Base-by-base conservation (phyloP, 2,888 invertebrate genomes). In the Pterostichus madidus region DNA sequence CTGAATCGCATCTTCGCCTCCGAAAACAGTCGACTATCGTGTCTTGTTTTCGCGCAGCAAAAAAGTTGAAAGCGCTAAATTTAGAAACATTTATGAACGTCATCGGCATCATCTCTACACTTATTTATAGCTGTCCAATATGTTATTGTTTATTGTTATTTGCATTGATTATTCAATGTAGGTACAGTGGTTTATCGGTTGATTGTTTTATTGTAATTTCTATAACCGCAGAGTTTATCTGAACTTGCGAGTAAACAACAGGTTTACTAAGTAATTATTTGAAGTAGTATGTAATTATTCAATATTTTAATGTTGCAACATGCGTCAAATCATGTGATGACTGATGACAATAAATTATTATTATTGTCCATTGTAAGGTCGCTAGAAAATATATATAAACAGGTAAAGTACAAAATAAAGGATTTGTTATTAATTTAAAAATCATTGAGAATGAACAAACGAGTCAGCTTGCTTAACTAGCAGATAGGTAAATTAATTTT, bases 41-140 rank as follows among this genome's bases (percentile, higher is more conserved):
- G 11, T 10, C 49, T 13, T n/a, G 49, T 49, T 13, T 49, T 49
- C 49, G 13, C 11, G 49, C n/a, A 49, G 49, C 49, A 49, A 49
- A 49, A 49, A 49, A 49, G 4, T 13, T 39, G 39, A 39, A 39
- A 49, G 13, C n/a, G 11, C 49, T 49, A 49, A 49, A 49, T 49
- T 49, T 49, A 49, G 49, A 49, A 49, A 49, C 49, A 49, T 13
- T n/a, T 24, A n/a, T 39, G 39, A 49, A 49, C 49, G 49, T 49
- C 49, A 49, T 13, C 49, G 49, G 49, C 49, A 49, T 49, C 49
- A 49, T 49, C 6, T 49, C 2, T 1, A 49, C 49, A 49, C 13
- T 49, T 49, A 49, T 49, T 49, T 49, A 49, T 49, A 49, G 49
- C 49, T 6, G 49, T 8, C 49, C 49, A 49, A 11, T n/a, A 4